Conservation (phyloP, 2,113 vertebrate species). For the Columbina picui region DNA sequence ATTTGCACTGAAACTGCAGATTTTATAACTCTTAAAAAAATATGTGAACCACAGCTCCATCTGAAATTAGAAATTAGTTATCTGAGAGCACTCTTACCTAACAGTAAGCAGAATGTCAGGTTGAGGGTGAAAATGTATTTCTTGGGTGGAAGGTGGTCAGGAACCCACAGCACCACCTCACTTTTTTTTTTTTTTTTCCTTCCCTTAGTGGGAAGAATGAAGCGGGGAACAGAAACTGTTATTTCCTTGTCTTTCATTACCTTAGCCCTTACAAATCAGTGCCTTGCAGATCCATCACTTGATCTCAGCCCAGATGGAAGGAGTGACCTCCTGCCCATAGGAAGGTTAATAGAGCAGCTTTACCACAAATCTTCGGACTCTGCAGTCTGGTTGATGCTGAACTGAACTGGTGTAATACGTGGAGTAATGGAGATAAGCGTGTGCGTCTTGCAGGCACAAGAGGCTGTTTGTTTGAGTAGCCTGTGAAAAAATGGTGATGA, state of each 20-base stretch:
- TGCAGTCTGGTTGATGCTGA: fast-evolving
- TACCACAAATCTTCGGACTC: not conserved
- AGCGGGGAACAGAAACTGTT: not conserved
- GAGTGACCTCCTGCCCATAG: not conserved
- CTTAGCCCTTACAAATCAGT: not conserved
- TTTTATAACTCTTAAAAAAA: not conserved
- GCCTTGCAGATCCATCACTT: not conserved
- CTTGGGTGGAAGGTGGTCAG: not conserved
- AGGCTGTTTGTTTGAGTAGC: not conserved
- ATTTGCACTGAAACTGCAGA: not conserved
- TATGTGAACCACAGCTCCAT: not conserved
- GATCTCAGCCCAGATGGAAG: not conserved
- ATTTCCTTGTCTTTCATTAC: not conserved
- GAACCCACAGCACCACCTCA: not conserved
- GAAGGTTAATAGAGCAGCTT: not conserved
- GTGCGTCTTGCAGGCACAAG: not conserved
- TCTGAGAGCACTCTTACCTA: not conserved
- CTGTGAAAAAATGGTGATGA: not conserved
- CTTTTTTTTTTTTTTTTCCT: not conserved
- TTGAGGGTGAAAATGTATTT: not conserved
- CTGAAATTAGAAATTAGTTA: not conserved
- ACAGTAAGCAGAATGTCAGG: not conserved
- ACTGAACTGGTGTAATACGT: not conserved
- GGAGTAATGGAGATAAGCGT: not conserved
- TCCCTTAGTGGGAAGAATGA: not conserved